Evolutionary conservation across 2,113 vertebrate genomes (phyloP), one percentile per base, ranked within the genome.

Genomic region (Chelonoidis abingdonii): DNA sequence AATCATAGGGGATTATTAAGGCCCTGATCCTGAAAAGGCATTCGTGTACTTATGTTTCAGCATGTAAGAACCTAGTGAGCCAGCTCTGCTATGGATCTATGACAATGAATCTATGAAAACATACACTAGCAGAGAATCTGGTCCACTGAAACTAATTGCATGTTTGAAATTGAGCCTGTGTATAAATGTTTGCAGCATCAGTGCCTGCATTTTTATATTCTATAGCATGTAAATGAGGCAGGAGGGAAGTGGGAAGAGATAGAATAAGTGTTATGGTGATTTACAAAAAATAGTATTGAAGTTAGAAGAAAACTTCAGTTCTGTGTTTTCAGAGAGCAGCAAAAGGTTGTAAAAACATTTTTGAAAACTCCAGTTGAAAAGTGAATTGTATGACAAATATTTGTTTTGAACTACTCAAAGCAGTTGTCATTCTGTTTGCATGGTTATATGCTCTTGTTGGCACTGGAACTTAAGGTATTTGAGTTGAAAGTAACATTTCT

Each of bases 51-150:
- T 95, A 83, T 49, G 11, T 81, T 84, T 1, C 3, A 80, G 14
- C 3, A 35, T 52, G 44, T 75, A 79, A n/a, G 2, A 89, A 85
- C 5, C 80, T 59, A 65, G 81, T 8, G 5, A 14, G 5, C 13
- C 10, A 57, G 16, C 69, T 0, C 0, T 90, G 19, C 27, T 65
- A 5, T 4, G 35, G 35, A 6, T 19, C 9, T 79, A 4, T 75
- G 31, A 31, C 81, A 79, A 35, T 7, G 27, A 87, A 80, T 10
- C 27, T 93, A 0, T 0, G 44, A 14, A 35, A 57, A 14, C 14
- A 89, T 31, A 1, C 41, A 47, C 17, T 5, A 76, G 75, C 38
- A 44, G 38, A 50, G 35, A 57, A n/a, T n/a, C 4, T 83, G 38
- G 5, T 8, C 6, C n/a, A 41, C 4, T 35, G 0, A 1, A 54